These are phyloP conservation scores for Martes martes DNA, from an alignment of 2,113 vertebrate species.

Conservation along the genomic window DNA sequence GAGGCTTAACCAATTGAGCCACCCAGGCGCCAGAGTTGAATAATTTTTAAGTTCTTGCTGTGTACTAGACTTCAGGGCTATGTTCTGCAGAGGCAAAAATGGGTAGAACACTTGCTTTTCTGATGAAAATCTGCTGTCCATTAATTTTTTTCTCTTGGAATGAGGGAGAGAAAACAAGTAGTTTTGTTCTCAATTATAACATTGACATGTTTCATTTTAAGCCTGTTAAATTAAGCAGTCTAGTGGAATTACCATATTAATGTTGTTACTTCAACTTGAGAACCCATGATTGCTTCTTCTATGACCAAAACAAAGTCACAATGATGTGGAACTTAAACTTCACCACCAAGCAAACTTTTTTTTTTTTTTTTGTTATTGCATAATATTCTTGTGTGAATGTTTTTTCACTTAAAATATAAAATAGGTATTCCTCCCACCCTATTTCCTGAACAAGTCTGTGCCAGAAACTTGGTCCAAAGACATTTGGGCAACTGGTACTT, in stretches of 20 bases:
- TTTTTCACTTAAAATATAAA: constrained; percentile 71
- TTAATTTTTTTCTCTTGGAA: constrained; percentile 45
- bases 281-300: background rate
- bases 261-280: background rate
- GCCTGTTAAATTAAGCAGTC: background rate
- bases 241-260: background rate
- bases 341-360: background rate
- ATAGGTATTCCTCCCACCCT: constrained; percentile 62
- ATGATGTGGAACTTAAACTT: background rate
- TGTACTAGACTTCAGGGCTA: background rate
- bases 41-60: background rate
- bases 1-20: background rate
- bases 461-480: constrained; percentile 67
- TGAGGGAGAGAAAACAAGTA: constrained; percentile 30
- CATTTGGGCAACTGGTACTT: constrained; percentile 38
- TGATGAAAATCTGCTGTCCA: constrained; percentile 34
- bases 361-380: constrained; percentile 14
- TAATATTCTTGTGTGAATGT: constrained; percentile 45
- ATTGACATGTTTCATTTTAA: background rate
- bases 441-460: constrained; percentile 61
- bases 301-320: background rate
- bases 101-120: constrained; percentile 1
- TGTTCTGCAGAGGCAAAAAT: background rate
- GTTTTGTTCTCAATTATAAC: background rate
- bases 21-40: background rate